Conservation (phyloP, 2,888 invertebrate genomes). For the Masnerella sp. region DNA sequence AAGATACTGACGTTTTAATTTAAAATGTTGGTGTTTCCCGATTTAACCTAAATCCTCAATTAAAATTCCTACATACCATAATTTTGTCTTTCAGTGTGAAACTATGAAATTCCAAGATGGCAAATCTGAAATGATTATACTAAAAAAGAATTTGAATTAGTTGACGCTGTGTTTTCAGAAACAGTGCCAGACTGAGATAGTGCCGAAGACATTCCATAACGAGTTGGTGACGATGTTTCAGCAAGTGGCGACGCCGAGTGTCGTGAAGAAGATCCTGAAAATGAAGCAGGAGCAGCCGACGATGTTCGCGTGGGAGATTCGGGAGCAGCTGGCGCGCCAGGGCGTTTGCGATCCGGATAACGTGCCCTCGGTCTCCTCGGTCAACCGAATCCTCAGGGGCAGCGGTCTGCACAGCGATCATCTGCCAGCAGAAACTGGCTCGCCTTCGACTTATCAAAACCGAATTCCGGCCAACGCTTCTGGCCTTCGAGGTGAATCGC, state of each 20-base stretch:
- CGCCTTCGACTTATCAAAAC: constrained; percentile 68
- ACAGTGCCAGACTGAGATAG: constrained; percentile 58
- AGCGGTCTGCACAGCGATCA: constrained; percentile 87
- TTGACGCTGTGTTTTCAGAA: constrained; percentile 58
- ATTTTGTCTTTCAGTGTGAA: no score
- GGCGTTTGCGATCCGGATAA: constrained; percentile 94
- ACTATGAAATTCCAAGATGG: no score
- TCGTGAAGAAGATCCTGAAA: constrained; percentile 95
- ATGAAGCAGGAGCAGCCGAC: constrained; percentile 97
- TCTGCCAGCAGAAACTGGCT: constrained; percentile 62
- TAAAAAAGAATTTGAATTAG: constrained; percentile 57
- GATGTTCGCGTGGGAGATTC: constrained; percentile 98
- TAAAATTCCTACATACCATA: no score
- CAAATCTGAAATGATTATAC: no score
- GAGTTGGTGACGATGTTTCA: constrained; percentile 78
- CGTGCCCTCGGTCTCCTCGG: constrained; percentile 95
- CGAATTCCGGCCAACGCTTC: constrained; percentile 68
- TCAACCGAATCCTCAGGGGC: constrained; percentile 94
- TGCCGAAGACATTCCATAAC: constrained; percentile 60
- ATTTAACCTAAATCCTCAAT: no score
- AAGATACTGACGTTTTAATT: no score
- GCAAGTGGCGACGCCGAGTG: constrained; percentile 98
- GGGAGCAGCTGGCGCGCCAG: constrained; percentile 92
- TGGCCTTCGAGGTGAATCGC: constrained; percentile 70
- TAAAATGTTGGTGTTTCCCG: no score